These are phyloP conservation scores for Dreissena rostriformis DNA, from an alignment of 1,140 invertebrate genomes.

Conservation along the genomic window DNA sequence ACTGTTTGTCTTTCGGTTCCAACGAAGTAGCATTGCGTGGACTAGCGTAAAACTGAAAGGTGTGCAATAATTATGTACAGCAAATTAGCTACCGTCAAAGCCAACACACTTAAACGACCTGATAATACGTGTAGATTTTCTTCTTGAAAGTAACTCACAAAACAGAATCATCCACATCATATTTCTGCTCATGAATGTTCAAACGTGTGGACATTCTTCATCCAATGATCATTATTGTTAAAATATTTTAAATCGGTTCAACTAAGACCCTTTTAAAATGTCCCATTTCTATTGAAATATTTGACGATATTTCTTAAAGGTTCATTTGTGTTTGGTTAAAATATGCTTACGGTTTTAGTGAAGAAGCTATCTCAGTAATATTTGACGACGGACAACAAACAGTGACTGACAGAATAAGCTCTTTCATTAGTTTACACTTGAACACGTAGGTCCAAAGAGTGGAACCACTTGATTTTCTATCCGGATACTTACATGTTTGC, in stretches of 20 bases:
- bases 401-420: too few species aligned
- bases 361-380: too few species aligned
- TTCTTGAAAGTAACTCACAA: too few species aligned
- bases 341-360: too few species aligned
- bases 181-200: too few species aligned
- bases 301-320: background rate
- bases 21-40: constrained; percentile 5
- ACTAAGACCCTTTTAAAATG: too few species aligned
- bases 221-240: background rate
- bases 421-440: too few species aligned
- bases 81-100: background rate
- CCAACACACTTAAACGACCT: background rate
- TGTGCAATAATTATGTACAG: background rate
- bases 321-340: background rate
- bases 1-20: constrained; percentile 1
- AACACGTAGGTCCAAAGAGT: background rate
- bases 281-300: background rate
- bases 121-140: background rate
- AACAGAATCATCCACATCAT: too few species aligned
- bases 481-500: constrained; percentile 43
- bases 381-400: background rate
- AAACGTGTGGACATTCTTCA: background rate
- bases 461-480: background rate
- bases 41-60: constrained; percentile 11
- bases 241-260: background rate